A percentile compares a stretch with the other conserved stretches of the same genome.
Evolutionary conservation across 2,113 vertebrate species (phyloP).

Genomic region (Gadus macrocephalus): DNA sequence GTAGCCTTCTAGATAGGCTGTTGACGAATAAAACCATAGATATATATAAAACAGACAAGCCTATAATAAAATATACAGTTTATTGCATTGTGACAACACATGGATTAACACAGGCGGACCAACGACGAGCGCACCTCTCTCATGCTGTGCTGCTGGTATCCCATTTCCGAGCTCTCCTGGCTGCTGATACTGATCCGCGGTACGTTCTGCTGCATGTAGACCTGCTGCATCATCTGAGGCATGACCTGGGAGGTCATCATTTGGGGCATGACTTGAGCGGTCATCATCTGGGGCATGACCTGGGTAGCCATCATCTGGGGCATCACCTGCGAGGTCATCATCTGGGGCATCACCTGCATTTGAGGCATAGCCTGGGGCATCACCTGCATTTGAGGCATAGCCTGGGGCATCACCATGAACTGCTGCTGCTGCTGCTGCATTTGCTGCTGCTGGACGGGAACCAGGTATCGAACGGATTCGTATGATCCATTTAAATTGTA

Average conservation of each 20-base stretch:
- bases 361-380: too few relatives aligned
- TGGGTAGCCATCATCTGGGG: conserved; percentile 22
- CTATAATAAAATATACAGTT: too few relatives aligned
- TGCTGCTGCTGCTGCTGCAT: conserved; percentile 7
- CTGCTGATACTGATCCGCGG: conserved; percentile 21
- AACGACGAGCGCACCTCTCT: conserved; percentile 6
- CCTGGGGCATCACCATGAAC: not conserved
- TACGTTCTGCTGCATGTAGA: conserved; percentile 37
- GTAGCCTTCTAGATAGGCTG: too few relatives aligned
- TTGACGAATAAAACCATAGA: too few relatives aligned
- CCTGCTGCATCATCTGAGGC: conserved; percentile 22
- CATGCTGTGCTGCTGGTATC: conserved; percentile 3
- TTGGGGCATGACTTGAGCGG: too few relatives aligned
- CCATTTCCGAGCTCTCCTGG: conserved; percentile 24
- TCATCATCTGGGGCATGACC: not conserved
- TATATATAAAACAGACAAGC: too few relatives aligned
- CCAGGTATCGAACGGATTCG: conserved; percentile 51
- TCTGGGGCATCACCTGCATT: too few relatives aligned
- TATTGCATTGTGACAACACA: not conserved
- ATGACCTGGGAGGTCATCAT: too few relatives aligned
- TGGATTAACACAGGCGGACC: not conserved
- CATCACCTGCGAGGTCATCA: too few relatives aligned
- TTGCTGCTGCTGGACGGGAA: conserved; percentile 34
- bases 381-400: not conserved
- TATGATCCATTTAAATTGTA: conserved; percentile 18